These are phyloP conservation scores for Lanistes nyassanus DNA, from an alignment of 1,140 invertebrate species.

Conservation along the genomic window DNA sequence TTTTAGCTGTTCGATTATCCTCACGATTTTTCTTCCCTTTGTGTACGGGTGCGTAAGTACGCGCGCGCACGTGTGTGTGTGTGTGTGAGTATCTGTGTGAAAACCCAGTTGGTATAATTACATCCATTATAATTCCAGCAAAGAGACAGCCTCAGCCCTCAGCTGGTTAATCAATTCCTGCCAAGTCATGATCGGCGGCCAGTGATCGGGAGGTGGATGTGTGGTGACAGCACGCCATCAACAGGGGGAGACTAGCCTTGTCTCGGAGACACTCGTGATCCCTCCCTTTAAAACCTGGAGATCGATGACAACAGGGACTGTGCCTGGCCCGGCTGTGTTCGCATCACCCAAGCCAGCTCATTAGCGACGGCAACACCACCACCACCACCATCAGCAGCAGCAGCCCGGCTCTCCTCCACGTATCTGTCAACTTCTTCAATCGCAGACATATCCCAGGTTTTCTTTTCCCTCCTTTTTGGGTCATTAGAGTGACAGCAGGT, in stretches of 20 bases:
- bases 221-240: background rate
- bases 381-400: background rate
- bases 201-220: background rate
- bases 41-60: conserved; percentile 13
- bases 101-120: background rate
- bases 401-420: background rate
- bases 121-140: background rate
- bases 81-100: conserved; percentile 11
- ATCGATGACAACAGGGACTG: background rate
- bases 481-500: background rate
- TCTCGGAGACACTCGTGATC: background rate
- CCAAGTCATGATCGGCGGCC: background rate
- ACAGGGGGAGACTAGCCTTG: background rate
- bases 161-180: background rate
- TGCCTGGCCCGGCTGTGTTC: background rate
- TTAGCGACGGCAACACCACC: background rate
- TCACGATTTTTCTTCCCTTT: too few relatives aligned
- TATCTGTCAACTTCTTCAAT: background rate
- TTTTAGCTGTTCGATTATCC: too few relatives aligned
- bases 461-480: background rate
- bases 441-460: background rate
- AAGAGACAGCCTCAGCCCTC: background rate
- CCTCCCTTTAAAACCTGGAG: background rate
- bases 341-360: background rate
- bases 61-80: conserved; percentile 13